Base-by-base conservation (phyloP, 1,140 invertebrate species). In the Drosophila saltans region DNA sequence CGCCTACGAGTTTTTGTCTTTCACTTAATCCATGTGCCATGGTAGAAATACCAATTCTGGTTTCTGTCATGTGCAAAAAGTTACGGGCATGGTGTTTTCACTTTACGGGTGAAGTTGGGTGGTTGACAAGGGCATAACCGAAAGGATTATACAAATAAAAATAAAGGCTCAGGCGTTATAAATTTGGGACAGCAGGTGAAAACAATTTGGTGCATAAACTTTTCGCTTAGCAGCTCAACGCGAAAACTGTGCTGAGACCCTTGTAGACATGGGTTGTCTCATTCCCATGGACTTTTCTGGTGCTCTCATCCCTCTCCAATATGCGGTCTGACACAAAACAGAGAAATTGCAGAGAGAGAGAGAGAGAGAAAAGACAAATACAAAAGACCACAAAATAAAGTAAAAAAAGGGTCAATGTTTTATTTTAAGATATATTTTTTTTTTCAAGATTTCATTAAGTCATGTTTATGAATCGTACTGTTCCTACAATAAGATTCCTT, bases 71-170 rank as follows among this genome's bases (percentile, higher is more conserved):
- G 80, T 81, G 77, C 77, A 75, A 83, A 83, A 83, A 80, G 83
- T 82, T 82, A 64, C 74, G 72, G 75, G 52, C 33, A 36, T 36
- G 33, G 33, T 36, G 33, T 36, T 36, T 36, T 2, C 33, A 36
- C 33, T 1, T 78, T 69, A 56, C 60, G 69, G 48, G 10, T 5
- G 11, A 30, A 58, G 28, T 10, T 33, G 70, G 40, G 24, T 52
- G 72, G 60, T 40, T 62, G 69, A 59, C 45, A 52, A 52, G 45
- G 45, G 45, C 67, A 79, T 73, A 80, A 82, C 68, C 80, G 76
- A 88, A 88, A 88, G 84, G 83, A 88, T 88, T 88, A 88, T 88
- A 88, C 80, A 88, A 88, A 88, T 88, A 88, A 88, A 84, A 88
- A 88, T 82, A 88, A 88, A 82, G 60, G 40, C 66, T 62, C 72